phyloP scores from a whole-genome alignment of 2,113 vertebrate species.

The Gymnorhina tibicen region DNA sequence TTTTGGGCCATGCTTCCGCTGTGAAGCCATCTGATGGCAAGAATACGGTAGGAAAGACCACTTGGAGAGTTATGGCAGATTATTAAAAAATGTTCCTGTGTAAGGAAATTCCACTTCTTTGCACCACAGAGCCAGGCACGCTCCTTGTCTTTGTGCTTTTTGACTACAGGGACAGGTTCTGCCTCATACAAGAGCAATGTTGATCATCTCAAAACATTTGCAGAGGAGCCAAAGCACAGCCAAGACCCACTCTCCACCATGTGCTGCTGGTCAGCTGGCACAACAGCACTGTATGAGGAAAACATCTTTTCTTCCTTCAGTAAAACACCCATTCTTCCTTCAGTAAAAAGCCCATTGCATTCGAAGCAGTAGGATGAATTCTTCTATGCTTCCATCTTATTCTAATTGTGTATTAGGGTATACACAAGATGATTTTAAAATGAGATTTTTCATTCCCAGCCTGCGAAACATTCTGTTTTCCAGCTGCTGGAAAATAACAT shows the following conservation, averaged over 20 bases:
- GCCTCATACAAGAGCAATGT: neutral
- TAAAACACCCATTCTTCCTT: neutral
- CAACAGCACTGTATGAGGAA: neutral
- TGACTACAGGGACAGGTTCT: neutral
- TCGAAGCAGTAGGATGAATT: neutral
- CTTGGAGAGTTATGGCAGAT: neutral
- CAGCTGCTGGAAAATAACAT: conserved; percentile 21
- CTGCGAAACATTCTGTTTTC: neutral
- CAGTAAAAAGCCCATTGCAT: neutral
- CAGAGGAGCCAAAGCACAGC: neutral
- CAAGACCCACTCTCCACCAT: neutral
- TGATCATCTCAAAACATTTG: neutral
- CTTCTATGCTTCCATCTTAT: neutral
- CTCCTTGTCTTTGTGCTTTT: neutral
- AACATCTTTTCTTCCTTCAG: neutral
- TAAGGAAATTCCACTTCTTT: neutral
- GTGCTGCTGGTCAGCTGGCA: neutral
- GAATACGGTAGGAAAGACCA: neutral
- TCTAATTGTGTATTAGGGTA: neutral
- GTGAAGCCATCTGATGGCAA: neutral
- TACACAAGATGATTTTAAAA: neutral
- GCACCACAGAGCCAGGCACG: neutral
- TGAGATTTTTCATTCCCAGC: neutral
- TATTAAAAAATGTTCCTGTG: neutral
- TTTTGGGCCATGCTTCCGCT: neutral